Evolutionary conservation across 2,113 vertebrate species (phyloP), one percentile per base, ranked within the genome.

Genomic region (Xenopus borealis): DNA sequence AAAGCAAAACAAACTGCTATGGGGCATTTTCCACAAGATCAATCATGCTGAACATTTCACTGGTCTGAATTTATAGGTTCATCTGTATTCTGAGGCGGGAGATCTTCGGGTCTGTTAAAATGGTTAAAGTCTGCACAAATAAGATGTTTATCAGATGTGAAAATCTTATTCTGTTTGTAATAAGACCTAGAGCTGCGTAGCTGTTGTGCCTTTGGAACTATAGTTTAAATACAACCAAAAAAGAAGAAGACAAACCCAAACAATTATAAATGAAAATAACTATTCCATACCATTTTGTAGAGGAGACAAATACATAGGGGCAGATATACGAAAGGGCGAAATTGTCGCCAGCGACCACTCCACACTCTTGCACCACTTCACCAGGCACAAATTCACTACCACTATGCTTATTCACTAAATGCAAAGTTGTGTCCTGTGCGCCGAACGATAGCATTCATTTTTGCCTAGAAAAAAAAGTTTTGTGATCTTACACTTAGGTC

Each of bases 41-140:
- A 72, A 52, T 50, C 61, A 47, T 67, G 18, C 52, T 50, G 13
- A 67, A 67, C 65, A 67, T 67, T 67, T 67, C 23, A 52, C 20
- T 40, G 61, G 9, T 52, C 50, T 46, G 12, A 23, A 13, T 53
- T 63, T 63, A 30, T 47, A 10, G 20, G 20, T 45, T 58, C 53
- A 70, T 70, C 67, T 16, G n/a, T 40, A 62, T 59, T 33, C 59
- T 33, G 30, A 47, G 33, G 58, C 20, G 10, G 20, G 30, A 2
- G 18, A 9, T 14, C n/a, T 33, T 17, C 27, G 44, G 7, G 23
- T 27, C 23, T 27, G 23, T 62, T 17, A 45, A 45, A 45, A 59
- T 64, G 10, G 23, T 23, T 14, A 62, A 33, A 23, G 23, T 30
- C 45, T 50, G 46, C 19, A 30, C 58, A 63, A 72, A 52, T 5